Evolutionary conservation across 2,797 vertebrate genomes (phyloP).

Genomic region (Kryptopterus vitreolus): DNA sequence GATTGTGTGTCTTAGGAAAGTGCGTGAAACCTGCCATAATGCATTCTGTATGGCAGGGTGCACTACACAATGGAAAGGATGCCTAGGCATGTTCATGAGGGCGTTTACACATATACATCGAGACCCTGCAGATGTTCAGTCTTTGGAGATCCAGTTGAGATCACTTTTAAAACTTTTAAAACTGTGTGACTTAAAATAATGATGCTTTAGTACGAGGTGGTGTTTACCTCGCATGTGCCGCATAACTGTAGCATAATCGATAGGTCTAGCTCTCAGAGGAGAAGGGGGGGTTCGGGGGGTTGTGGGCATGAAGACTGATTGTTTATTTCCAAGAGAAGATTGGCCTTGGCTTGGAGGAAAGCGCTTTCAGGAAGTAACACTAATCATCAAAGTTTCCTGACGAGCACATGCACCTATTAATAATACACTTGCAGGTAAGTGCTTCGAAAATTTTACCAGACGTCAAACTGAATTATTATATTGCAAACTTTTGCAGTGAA

Average conservation of each 20-base stretch:
- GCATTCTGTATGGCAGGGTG: constrained; percentile 43
- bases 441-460: constrained; percentile 56
- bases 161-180: neutral
- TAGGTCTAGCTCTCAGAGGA: neutral
- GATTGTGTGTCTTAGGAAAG: constrained; percentile 44
- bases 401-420: constrained; percentile 58
- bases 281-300: neutral
- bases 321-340: constrained; percentile 51
- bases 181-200: neutral
- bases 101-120: constrained; percentile 8
- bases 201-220: neutral
- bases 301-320: constrained; percentile 40
- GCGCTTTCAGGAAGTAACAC: constrained; percentile 49
- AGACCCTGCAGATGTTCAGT: neutral
- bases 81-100: constrained; percentile 23
- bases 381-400: constrained; percentile 57
- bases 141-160: neutral
- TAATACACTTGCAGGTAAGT: constrained; percentile 55
- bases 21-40: constrained; percentile 32
- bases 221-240: constrained; percentile 1
- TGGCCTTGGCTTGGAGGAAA: constrained; percentile 46
- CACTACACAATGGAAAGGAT: constrained; percentile 41
- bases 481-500: constrained; percentile 37
- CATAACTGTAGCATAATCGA: constrained; percentile 23
- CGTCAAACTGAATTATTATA: constrained; percentile 40